A percentile compares a stretch with the other conserved stretches of the same genome.
Evolutionary conservation across 2,888 invertebrate genomes (phyloP).

Genomic region (Microctonus brassicae): DNA sequence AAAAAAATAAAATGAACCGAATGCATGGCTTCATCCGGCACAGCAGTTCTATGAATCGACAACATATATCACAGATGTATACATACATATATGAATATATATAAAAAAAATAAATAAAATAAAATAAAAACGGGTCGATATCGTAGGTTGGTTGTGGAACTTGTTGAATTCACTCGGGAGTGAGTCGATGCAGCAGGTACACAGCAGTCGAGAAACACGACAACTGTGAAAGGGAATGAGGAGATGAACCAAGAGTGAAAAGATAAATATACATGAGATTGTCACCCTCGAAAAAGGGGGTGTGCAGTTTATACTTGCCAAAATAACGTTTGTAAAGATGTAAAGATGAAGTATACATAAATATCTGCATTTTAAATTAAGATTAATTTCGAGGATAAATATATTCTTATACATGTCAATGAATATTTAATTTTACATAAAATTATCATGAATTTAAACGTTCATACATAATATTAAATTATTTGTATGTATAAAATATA

Average conservation of each 20-base stretch:
- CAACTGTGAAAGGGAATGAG: conserved; percentile 16
- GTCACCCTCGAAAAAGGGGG: conserved; percentile 4
- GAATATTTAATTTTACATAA: neutral
- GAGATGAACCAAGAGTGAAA: conserved; percentile 10
- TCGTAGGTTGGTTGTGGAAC: neutral
- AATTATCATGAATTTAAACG: neutral
- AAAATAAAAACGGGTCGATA: conserved; percentile 14
- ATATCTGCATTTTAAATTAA: neutral
- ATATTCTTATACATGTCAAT: neutral
- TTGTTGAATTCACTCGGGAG: conserved; percentile 37
- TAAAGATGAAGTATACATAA: conserved; percentile 13
- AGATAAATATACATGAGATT: conserved; percentile 40
- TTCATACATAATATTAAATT: too few relatives aligned
- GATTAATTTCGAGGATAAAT: neutral
- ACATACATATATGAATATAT: too few relatives aligned
- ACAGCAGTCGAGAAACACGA: conserved; percentile 19
- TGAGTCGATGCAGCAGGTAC: conserved; percentile 28
- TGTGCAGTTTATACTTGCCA: conserved; percentile 24
- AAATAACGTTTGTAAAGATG: conserved; percentile 14
- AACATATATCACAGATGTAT: conserved; percentile 14
- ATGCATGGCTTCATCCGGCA: neutral
- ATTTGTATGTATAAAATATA: too few relatives aligned
- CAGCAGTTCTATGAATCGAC: neutral
- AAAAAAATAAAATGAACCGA: conserved; percentile 8
- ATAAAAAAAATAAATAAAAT: too few relatives aligned